These are phyloP conservation scores for Trachythela sp. DNA, from an alignment of 64 coral and sea anemone species.

Conservation along the genomic window DNA sequence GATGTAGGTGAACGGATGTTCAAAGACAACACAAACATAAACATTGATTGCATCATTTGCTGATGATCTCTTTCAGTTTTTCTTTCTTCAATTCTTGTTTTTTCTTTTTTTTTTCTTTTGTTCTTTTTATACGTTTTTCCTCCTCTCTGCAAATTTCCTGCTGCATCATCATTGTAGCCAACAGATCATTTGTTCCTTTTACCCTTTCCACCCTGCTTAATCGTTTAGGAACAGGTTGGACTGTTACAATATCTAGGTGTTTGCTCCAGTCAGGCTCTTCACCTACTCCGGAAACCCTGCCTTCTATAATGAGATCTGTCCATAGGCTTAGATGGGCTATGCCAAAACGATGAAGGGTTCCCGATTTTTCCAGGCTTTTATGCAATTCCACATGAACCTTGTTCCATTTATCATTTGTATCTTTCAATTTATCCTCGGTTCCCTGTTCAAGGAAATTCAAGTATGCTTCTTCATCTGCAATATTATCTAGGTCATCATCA, in stretches of 20 bases:
- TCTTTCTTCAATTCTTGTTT: conserved; percentile 36
- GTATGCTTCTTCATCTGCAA: conserved; percentile 45
- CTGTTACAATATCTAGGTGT: conserved; percentile 5
- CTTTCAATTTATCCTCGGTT: conserved; percentile 16
- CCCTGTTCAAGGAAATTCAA: not conserved
- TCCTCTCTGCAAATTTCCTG: conserved; percentile 49
- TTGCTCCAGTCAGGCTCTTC: conserved; percentile 51
- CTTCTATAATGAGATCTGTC: conserved; percentile 51
- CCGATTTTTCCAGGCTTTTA: conserved; percentile 25
- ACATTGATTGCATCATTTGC: conserved; percentile 10
- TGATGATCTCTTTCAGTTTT: conserved; percentile 14
- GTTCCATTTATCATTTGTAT: conserved; percentile 44
- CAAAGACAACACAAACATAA: not conserved
- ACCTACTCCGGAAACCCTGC: conserved; percentile 25
- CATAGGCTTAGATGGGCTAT: conserved; percentile 40
- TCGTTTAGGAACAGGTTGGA: conserved; percentile 42
- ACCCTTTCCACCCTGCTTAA: not conserved
- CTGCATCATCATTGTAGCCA: conserved; percentile 40
- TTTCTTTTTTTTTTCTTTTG: conserved; percentile 8
- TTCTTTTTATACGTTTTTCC: conserved; percentile 30
- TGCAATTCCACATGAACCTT: conserved; percentile 20
- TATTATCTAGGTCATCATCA: not conserved
- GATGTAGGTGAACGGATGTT: not conserved
- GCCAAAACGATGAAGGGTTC: conserved; percentile 42
- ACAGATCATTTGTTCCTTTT: conserved; percentile 20